These are phyloP conservation scores for Elmis aenea DNA, from an alignment of 2,888 invertebrate species.

Conservation along the genomic window DNA sequence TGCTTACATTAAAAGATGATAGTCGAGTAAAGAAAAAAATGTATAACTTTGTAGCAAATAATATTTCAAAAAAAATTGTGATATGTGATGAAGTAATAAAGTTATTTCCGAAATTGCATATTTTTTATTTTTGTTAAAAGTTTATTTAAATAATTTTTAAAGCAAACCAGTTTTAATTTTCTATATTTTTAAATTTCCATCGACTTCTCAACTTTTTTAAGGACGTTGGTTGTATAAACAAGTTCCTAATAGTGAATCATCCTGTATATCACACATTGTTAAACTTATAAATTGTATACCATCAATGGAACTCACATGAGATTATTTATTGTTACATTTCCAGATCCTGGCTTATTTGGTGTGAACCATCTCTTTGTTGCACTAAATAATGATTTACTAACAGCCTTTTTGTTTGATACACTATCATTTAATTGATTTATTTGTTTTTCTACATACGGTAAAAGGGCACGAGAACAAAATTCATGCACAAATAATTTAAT, in stretches of 20 bases:
- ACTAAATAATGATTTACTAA: slow-evolving; percentile 87
- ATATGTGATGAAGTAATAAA: background rate
- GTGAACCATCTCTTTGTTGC: slow-evolving; percentile 96
- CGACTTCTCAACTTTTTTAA: too few species aligned
- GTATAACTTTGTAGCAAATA: too few species aligned
- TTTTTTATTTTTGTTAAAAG: too few species aligned
- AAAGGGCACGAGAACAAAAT: slow-evolving; percentile 76
- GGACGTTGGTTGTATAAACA: too few species aligned
- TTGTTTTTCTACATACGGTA: slow-evolving; percentile 90
- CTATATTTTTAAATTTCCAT: too few species aligned
- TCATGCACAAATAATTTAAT: slow-evolving; percentile 81
- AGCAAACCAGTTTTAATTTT: too few species aligned
- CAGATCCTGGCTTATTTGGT: slow-evolving; percentile 76
- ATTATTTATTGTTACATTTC: slow-evolving; percentile 66
- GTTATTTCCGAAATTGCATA: too few species aligned
- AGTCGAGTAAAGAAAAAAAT: too few species aligned
- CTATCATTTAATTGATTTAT: slow-evolving; percentile 74
- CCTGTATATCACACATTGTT: background rate
- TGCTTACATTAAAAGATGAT: too few species aligned
- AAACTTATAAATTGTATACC: slow-evolving; percentile 4
- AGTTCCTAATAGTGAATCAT: too few species aligned
- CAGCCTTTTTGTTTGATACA: slow-evolving; percentile 82
- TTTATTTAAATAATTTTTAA: too few species aligned
- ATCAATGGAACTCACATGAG: slow-evolving; percentile 65
- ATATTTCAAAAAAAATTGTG: background rate